Evolutionary conservation across 2,888 invertebrate genomes (phyloP), one percentile per base, ranked within the genome.

Genomic region (Philhelius pedissequus): DNA sequence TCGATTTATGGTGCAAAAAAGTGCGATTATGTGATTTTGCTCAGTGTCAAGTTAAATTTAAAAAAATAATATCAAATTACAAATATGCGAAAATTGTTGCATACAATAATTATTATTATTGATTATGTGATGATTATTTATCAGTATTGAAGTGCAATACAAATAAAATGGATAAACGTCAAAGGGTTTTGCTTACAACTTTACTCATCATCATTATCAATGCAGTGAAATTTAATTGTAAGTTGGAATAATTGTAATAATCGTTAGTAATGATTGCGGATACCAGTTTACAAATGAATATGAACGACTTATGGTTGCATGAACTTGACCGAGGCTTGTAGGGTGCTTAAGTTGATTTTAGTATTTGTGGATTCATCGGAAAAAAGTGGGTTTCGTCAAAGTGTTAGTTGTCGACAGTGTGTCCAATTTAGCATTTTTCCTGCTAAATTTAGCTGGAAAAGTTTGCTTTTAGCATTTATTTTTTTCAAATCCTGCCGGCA

Each of bases 101-200:
- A 25, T 60, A 5, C 40, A 48, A 30, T 40, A 30, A 32, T 73
- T n/a, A n/a, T 54, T 48, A 40, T 50, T 68, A 32, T 68, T n/a
- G n/a, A n/a, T n/a, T n/a, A n/a, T n/a, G n/a, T n/a, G n/a, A 60
- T 75, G 70, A 84, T 75, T 66, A 30, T 48, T 52, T 68, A 60
- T 54, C 5, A 38, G 68, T 69, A 45, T 68, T 77, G 60, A 58
- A 27, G 32, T 69, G 40, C 30, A 54, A 56, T 30, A 22, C 30
- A 60, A 32, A 56, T 43, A 56, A 40, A 18, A 84, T 83, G 83
- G 83, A 83, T 83, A 79, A 35, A 58, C 79, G 70, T 38, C 79
- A 70, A 54, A 13, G 52, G 58, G 43, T 84, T 70, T 52, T 71
- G 18, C 45, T 79, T 15, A 18, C 75, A 79, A 54, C 70, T 35